Conservation (phyloP, 2,113 vertebrate genomes). For the Catharus minimus region DNA sequence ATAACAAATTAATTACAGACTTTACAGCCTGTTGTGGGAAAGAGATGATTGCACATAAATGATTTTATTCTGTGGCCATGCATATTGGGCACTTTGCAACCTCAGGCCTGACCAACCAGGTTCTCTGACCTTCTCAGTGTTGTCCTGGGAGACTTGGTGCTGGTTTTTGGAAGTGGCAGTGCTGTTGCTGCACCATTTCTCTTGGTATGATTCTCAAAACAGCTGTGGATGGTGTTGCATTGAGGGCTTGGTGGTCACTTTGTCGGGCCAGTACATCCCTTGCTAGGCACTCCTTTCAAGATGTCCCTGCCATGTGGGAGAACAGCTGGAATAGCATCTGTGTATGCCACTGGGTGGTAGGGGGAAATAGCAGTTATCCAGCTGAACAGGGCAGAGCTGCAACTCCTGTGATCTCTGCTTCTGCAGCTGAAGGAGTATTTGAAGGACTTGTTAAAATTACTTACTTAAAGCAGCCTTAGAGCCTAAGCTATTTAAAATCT, state of each 20-base stretch:
- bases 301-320: neutral
- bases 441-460: neutral
- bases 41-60: neutral
- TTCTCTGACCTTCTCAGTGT: neutral
- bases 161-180: neutral
- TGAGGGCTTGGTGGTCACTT: neutral
- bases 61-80: neutral
- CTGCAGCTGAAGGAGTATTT: neutral
- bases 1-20: constrained; percentile 4
- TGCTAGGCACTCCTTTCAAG: neutral
- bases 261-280: fast-evolving
- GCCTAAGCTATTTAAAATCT: neutral
- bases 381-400: neutral
- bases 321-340: neutral
- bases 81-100: neutral
- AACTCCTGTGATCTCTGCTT: neutral
- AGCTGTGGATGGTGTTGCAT: neutral
- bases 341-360: fast-evolving
- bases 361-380: neutral
- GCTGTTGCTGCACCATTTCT: neutral
- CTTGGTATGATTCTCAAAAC: neutral
- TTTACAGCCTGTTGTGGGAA: constrained; percentile 5
- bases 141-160: neutral
- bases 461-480: neutral
- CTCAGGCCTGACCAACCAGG: neutral